A percentile compares a stretch with the other conserved stretches of the same genome.
phyloP scores from a whole-genome alignment of 35 echinoderm and acorn worm genomes.

The Eucidaris tribuloides region DNA sequence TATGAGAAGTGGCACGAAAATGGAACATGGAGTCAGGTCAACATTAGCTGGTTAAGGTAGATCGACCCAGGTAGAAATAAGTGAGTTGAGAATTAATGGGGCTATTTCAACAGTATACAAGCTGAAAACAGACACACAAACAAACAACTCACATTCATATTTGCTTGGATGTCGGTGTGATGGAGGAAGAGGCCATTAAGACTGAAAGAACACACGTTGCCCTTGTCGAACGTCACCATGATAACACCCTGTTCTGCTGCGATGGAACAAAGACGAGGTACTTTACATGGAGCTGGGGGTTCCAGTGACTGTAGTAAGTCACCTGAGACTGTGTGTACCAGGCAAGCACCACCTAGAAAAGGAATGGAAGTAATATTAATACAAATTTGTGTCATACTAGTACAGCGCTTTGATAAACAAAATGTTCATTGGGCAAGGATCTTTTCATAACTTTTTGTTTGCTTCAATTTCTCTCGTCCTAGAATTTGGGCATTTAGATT shows the following conservation, averaged over 20 bases:
- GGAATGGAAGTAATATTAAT: no score
- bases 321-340: conserved; percentile 96
- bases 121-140: not conserved
- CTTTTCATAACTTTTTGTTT: no score
- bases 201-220: conserved; percentile 88
- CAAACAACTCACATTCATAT: conserved; percentile 67
- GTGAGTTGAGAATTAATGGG: no score
- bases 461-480: no score
- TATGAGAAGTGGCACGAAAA: no score
- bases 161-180: conserved; percentile 51
- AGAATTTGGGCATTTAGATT: no score
- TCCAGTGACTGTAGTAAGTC: conserved; percentile 85
- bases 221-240: conserved; percentile 91
- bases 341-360: conserved; percentile 84
- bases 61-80: no score
- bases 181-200: conserved; percentile 89
- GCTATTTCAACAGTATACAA: not conserved
- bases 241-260: conserved; percentile 89
- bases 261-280: conserved; percentile 75
- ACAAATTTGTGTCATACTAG: no score
- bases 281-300: conserved; percentile 69
- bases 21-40: no score
- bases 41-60: no score
- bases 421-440: no score
- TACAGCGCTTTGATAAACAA: no score